phyloP scores from a whole-genome alignment of 2,888 invertebrate species.

The Mimachlamys varia region DNA sequence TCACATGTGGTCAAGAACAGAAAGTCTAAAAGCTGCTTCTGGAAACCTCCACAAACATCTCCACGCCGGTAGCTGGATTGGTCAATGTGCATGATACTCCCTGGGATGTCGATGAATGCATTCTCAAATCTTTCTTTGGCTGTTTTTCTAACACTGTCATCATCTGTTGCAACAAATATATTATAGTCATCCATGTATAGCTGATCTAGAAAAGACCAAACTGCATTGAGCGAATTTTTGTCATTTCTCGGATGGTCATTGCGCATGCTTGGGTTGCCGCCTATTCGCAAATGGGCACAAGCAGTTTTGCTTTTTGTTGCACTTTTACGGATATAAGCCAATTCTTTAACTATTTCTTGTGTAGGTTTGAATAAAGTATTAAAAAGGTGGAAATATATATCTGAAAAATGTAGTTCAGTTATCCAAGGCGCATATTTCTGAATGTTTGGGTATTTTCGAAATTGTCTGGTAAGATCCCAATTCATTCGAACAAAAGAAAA shows the following conservation, averaged over 20 bases:
- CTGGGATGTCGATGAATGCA: slow-evolving; percentile 45
- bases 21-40: slow-evolving; percentile 54
- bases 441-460: slow-evolving; percentile 5
- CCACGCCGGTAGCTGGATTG: slow-evolving; percentile 36
- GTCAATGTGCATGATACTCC: slow-evolving; percentile 53
- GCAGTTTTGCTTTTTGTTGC: not conserved
- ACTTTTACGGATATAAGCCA: not conserved
- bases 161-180: slow-evolving; percentile 9
- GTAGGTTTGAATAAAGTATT: slow-evolving; percentile 4
- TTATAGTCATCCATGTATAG: not conserved
- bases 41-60: slow-evolving; percentile 50
- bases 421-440: slow-evolving; percentile 14
- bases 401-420: not conserved
- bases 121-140: slow-evolving; percentile 41
- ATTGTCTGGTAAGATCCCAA: not conserved
- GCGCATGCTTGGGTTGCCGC: not conserved
- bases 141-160: not conserved
- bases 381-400: not conserved
- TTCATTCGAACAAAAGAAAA: not conserved
- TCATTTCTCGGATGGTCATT: not conserved
- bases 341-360: not conserved
- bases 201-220: not conserved
- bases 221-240: not conserved
- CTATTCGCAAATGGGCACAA: not conserved
- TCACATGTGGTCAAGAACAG: slow-evolving; percentile 49